Conservation (phyloP, 2,888 invertebrate species). For the Euspilapteryx auroguttella region DNA sequence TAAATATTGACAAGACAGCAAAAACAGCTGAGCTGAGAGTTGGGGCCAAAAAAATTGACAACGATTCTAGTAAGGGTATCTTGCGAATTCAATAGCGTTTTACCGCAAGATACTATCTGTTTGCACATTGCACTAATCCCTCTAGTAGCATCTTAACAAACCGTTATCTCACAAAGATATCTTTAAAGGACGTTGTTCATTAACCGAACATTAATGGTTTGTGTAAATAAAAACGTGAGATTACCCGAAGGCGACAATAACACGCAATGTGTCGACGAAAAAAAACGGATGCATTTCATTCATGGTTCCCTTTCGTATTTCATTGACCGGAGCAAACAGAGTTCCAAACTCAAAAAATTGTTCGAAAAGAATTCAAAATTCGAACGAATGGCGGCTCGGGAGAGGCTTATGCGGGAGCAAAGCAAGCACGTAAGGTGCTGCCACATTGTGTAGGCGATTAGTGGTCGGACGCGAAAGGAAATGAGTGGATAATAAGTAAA, state of each 20-base stretch:
- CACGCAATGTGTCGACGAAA: slow-evolving; percentile 11
- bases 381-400: slow-evolving; percentile 5
- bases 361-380: too few relatives aligned
- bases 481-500: slow-evolving; percentile 17
- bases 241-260: slow-evolving; percentile 17
- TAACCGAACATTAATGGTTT: slow-evolving; percentile 16
- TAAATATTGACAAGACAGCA: too few relatives aligned
- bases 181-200: slow-evolving; percentile 16
- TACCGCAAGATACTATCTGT: too few relatives aligned
- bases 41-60: too few relatives aligned
- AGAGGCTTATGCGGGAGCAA: slow-evolving; percentile 5
- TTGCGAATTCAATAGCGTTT: too few relatives aligned
- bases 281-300: slow-evolving; percentile 3
- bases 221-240: slow-evolving; percentile 21
- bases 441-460: slow-evolving; percentile 32
- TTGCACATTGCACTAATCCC: too few relatives aligned
- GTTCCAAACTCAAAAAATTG: too few relatives aligned
- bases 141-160: too few relatives aligned
- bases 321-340: too few relatives aligned
- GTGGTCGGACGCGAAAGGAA: slow-evolving; percentile 32
- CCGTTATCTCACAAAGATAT: slow-evolving; percentile 7
- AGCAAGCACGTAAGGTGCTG: slow-evolving; percentile 14
- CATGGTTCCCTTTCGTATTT: too few relatives aligned
- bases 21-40: too few relatives aligned
- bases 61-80: too few relatives aligned